Evolutionary conservation across 2,797 vertebrate species (phyloP).

Genomic region (Neostethus bicornis): DNA sequence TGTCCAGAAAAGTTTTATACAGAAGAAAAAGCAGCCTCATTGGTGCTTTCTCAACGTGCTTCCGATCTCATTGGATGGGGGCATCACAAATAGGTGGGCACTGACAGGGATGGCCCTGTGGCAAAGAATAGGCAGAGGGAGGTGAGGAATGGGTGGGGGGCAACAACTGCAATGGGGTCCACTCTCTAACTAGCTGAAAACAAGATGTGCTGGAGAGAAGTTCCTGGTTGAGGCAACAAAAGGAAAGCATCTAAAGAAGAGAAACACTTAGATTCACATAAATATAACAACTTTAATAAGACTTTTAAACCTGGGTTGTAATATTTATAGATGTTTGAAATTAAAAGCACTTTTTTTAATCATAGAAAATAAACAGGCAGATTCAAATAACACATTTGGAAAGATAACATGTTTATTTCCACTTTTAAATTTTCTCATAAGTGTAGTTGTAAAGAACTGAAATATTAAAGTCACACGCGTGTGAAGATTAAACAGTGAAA

Average conservation of each 20-base stretch:
- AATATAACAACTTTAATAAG: constrained; percentile 13
- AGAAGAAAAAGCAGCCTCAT: constrained; percentile 72
- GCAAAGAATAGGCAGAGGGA: constrained; percentile 61
- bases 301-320: not conserved
- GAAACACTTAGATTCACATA: constrained; percentile 28
- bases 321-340: not conserved
- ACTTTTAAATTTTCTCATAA: too few relatives aligned
- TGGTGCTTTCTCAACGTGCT: constrained; percentile 63
- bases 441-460: too few relatives aligned
- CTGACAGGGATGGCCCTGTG: constrained; percentile 65
- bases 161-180: constrained; percentile 76
- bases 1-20: constrained; percentile 83
- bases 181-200: constrained; percentile 73
- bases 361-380: too few relatives aligned
- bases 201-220: constrained; percentile 75
- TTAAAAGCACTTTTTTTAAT: not conserved
- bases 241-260: constrained; percentile 62
- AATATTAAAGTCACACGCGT: too few relatives aligned
- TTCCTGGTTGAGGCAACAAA: constrained; percentile 62
- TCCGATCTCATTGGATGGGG: constrained; percentile 73
- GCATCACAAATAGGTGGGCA: constrained; percentile 66
- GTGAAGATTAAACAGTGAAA: too few relatives aligned
- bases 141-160: constrained; percentile 47
- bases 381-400: too few relatives aligned
- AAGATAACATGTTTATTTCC: too few relatives aligned